Conservation (phyloP, 2,113 vertebrate species). For the Hippoglossus stenolepis region DNA sequence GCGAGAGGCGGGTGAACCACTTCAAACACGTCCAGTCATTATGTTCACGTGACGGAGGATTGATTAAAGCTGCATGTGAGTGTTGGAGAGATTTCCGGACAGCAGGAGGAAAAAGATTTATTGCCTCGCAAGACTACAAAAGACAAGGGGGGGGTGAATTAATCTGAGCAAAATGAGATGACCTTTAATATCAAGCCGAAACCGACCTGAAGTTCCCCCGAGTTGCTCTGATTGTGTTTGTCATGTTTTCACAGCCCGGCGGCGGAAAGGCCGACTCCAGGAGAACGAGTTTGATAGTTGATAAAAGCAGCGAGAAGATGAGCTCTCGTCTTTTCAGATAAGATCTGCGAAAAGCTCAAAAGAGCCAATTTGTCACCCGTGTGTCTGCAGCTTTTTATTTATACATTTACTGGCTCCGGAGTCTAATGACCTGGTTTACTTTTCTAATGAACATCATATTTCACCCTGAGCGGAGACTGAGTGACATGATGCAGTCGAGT, state of each 20-base stretch:
- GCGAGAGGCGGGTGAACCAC: neutral
- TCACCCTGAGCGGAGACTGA: neutral
- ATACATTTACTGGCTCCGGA: neutral
- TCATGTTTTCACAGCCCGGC: constrained; percentile 40
- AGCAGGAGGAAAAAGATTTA: constrained; percentile 32
- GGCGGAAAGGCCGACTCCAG: constrained; percentile 14
- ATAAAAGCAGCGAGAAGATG: constrained; percentile 54
- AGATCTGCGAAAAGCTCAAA: constrained; percentile 38
- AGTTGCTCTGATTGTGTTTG: constrained; percentile 55
- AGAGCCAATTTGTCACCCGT: constrained; percentile 40
- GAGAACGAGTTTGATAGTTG: constrained; percentile 46
- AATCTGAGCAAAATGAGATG: constrained; percentile 61
- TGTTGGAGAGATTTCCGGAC: neutral
- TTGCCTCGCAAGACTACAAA: constrained; percentile 19
- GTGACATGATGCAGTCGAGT: too few relatives aligned
- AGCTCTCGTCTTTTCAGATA: constrained; percentile 48
- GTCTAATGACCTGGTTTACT: constrained; percentile 4
- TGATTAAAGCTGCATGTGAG: constrained; percentile 31
- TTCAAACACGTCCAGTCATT: constrained; percentile 16
- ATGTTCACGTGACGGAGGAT: neutral
- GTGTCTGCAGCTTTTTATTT: constrained; percentile 37
- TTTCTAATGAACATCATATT: constrained; percentile 23
- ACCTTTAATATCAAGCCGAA: constrained; percentile 65
- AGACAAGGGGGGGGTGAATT: constrained; percentile 37
- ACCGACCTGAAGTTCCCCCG: constrained; percentile 13